Conservation (phyloP, 2,888 invertebrate genomes). For the Dynastes grantii region DNA sequence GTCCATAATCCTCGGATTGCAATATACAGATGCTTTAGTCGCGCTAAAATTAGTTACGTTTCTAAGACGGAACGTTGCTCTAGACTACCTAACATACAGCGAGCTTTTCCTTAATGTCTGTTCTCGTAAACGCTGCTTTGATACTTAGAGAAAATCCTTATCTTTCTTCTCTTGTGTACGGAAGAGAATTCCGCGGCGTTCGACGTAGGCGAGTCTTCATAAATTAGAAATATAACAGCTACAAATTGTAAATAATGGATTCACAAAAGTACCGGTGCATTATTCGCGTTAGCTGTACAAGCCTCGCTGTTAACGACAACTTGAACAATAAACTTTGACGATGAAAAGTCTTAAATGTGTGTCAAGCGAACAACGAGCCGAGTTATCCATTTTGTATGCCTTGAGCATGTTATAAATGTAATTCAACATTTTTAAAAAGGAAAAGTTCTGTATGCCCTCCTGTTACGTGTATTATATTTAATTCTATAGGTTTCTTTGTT, state of each 20-base stretch:
- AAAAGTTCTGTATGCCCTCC: too few relatives aligned
- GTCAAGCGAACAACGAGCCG: slow-evolving; percentile 24
- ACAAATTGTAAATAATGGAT: neutral
- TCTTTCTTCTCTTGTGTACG: slow-evolving; percentile 2
- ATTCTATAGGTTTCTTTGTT: too few relatives aligned
- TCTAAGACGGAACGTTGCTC: slow-evolving; percentile 25
- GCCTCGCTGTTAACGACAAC: slow-evolving; percentile 14
- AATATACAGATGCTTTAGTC: slow-evolving; percentile 25
- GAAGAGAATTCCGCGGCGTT: slow-evolving; percentile 36
- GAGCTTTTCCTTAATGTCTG: slow-evolving; percentile 5
- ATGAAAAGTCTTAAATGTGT: slow-evolving; percentile 21
- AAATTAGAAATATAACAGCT: slow-evolving; percentile 43
- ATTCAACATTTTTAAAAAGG: too few relatives aligned
- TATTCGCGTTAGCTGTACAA: slow-evolving; percentile 7
- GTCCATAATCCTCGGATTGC: neutral
- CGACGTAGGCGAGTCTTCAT: slow-evolving; percentile 40
- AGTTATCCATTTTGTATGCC: neutral
- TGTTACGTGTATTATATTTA: too few relatives aligned
- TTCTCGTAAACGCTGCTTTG: slow-evolving; percentile 12
- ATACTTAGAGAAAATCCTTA: slow-evolving; percentile 36
- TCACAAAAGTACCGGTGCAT: slow-evolving; percentile 18
- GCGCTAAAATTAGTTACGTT: slow-evolving; percentile 46
- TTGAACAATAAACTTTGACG: slow-evolving; percentile 28
- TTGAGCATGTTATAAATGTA: too few relatives aligned
- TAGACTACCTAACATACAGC: neutral